Conservation (phyloP, 2,888 invertebrate genomes). For the Melangyna quadrimaculata region DNA sequence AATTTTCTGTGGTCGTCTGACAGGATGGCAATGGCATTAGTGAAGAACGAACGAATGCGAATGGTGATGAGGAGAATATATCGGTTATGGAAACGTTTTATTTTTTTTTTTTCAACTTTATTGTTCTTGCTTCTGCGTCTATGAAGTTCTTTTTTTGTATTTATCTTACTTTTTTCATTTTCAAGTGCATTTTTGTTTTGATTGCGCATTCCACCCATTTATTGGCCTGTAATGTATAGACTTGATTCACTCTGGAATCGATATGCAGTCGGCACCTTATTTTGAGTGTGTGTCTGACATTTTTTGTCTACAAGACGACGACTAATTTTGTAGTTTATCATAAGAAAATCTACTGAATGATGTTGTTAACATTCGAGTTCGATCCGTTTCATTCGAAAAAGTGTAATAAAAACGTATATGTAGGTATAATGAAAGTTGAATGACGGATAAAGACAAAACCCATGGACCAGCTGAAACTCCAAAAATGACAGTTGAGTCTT, state of each 20-base stretch:
- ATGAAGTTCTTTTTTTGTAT: constrained; percentile 2
- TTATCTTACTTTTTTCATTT: constrained; percentile 7
- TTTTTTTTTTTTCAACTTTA: constrained; percentile 35
- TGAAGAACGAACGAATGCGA: neutral
- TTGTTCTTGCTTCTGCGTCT: constrained; percentile 13
- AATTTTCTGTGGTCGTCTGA: constrained; percentile 31
- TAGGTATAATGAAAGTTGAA: neutral
- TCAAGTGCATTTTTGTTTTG: constrained; percentile 60
- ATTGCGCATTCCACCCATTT: constrained; percentile 40
- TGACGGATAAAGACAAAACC: neutral
- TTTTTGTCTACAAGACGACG: constrained; percentile 15
- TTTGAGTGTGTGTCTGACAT: neutral
- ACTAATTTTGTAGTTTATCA: constrained; percentile 17
- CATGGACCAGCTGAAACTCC: neutral
- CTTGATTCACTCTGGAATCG: constrained; percentile 20
- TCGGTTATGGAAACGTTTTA: constrained; percentile 23
- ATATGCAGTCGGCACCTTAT: constrained; percentile 32
- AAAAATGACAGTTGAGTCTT: constrained; percentile 9
- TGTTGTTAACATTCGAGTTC: neutral
- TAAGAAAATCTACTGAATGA: neutral
- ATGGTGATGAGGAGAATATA: neutral
- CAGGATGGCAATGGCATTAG: constrained; percentile 3
- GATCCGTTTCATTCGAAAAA: neutral
- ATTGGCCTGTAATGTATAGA: constrained; percentile 22
- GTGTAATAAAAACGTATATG: constrained; percentile 1